Conservation (phyloP, 2,113 vertebrate species). For the Hemichromis elongatus region DNA sequence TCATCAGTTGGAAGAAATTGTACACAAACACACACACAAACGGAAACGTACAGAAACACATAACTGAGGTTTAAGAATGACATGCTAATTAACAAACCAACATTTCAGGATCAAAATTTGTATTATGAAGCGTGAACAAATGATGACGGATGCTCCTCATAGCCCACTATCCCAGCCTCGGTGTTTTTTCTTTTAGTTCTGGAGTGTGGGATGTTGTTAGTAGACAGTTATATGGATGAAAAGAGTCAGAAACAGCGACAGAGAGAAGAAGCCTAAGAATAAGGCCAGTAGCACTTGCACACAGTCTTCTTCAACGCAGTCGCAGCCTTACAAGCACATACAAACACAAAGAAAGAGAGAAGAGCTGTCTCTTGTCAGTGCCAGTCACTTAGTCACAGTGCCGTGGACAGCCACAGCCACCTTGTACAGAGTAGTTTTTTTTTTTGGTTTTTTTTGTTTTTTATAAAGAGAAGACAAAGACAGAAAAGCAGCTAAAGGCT, state of each 20-base stretch:
- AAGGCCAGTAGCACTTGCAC: slow-evolving; percentile 17
- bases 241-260: slow-evolving; percentile 34
- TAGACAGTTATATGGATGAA: slow-evolving; percentile 40
- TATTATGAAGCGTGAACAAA: slow-evolving; percentile 32
- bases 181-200: background rate
- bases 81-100: background rate
- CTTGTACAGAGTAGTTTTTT: slow-evolving; percentile 7
- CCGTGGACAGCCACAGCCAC: slow-evolving; percentile 45
- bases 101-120: background rate
- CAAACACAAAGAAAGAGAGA: background rate
- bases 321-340: background rate
- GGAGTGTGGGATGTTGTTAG: background rate
- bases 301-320: slow-evolving; percentile 14
- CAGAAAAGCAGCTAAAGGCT: background rate
- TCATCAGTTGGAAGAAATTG: background rate
- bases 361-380: slow-evolving; percentile 40
- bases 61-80: background rate
- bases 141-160: slow-evolving; percentile 12
- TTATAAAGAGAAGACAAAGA: slow-evolving; percentile 13
- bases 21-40: background rate
- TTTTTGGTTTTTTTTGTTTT: background rate
- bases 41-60: background rate
- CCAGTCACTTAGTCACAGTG: slow-evolving; percentile 53
- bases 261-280: slow-evolving; percentile 35
- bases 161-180: background rate